Percentiles rank a stretch among this genome's conserved stretches.
phyloP scores from a whole-genome alignment of 1,140 invertebrate species.

The Trachymyrmex septentrionalis region DNA sequence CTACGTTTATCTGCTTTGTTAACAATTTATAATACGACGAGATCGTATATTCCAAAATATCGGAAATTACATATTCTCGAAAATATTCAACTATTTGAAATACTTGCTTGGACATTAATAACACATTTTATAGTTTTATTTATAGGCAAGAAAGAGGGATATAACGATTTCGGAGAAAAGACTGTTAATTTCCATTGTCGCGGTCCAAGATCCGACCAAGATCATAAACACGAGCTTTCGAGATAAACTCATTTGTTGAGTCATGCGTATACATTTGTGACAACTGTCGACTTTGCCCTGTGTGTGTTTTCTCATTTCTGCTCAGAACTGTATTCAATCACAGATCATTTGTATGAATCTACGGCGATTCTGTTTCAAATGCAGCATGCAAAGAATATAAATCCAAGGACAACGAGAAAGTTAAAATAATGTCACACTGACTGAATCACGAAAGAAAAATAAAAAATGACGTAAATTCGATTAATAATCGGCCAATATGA shows the following conservation, averaged over 20 bases:
- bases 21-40: background rate
- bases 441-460: no score
- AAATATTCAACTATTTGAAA: background rate
- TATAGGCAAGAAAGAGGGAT: background rate
- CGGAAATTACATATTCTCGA: background rate
- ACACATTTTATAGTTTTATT: no score
- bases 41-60: background rate
- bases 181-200: background rate
- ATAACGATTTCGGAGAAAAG: background rate
- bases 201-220: background rate
- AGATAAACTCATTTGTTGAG: conserved; percentile 40
- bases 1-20: background rate
- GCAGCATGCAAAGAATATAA: background rate
- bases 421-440: no score
- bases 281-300: conserved; percentile 3
- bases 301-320: conserved; percentile 9
- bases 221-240: conserved; percentile 10
- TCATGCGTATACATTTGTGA: background rate
- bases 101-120: background rate
- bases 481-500: no score
- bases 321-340: background rate
- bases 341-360: background rate
- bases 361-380: background rate
- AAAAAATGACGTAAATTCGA: no score
- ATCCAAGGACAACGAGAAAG: no score